Evolutionary conservation across 30 jellyfish, hydroid and myxozoan species (phyloP).

Genomic region (Catostylus mosaicus): DNA sequence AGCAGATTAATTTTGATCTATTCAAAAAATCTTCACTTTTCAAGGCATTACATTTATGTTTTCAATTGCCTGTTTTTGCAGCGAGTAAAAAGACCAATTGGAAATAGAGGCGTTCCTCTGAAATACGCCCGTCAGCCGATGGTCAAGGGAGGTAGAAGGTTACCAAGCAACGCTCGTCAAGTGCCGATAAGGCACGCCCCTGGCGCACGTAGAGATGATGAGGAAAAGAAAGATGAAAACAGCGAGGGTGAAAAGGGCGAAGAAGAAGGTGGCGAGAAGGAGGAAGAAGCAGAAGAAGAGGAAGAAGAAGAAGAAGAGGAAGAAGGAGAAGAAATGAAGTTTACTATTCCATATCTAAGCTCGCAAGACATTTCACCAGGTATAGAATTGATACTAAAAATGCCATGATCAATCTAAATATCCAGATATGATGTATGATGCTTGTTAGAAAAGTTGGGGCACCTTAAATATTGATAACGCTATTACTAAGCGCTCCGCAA

Average conservation of each 20-base stretch:
- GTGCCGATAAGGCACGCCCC: constrained; percentile 1
- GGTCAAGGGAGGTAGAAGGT: neutral
- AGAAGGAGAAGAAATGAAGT: constrained; percentile 41
- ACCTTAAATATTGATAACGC: no score
- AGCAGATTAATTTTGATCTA: no score
- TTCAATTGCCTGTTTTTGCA: neutral
- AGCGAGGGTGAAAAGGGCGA: constrained; percentile 35
- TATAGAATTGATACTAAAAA: no score
- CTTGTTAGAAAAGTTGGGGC: no score
- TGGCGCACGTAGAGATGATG: constrained; percentile 5
- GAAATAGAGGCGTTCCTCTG: neutral
- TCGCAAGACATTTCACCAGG: constrained; percentile 51
- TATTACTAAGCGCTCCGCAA: no score
- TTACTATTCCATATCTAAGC: constrained; percentile 43
- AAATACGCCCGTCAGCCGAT: neutral
- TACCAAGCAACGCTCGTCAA: neutral
- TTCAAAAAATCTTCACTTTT: no score
- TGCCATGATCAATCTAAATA: no score
- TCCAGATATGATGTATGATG: no score
- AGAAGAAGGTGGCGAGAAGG: constrained; percentile 8
- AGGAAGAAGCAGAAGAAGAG: constrained; percentile 2
- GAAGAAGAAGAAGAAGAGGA: constrained; percentile 54
- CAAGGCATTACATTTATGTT: neutral
- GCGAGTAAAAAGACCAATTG: neutral
- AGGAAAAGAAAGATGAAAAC: constrained; percentile 11